A percentile compares a stretch with the other conserved stretches of the same genome.
Conservation (phyloP, 2,113 vertebrate genomes). For the Acanthisitta chloris region DNA sequence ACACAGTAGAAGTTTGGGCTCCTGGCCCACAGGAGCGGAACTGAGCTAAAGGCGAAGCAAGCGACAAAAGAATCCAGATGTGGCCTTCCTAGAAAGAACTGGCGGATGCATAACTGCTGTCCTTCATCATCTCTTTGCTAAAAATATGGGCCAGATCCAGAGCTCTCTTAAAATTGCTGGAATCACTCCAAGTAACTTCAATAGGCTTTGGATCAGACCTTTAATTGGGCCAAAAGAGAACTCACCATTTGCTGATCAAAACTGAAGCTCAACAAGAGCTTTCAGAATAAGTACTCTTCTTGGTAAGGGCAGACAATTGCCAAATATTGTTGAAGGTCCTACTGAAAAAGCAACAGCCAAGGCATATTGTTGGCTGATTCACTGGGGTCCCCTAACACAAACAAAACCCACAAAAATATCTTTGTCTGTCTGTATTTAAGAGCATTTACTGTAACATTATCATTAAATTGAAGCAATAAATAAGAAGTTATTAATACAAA, state of each 20-base stretch:
- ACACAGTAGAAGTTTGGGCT: not conserved
- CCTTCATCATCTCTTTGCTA: not conserved
- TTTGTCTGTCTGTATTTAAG: not conserved
- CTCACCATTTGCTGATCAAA: not conserved
- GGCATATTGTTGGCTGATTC: not conserved
- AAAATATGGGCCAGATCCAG: not conserved
- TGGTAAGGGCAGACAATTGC: not conserved
- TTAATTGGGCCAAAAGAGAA: not conserved
- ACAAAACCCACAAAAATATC: not conserved
- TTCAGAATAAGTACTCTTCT: not conserved
- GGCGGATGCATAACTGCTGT: not conserved
- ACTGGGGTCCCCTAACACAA: not conserved
- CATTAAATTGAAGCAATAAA: not conserved
- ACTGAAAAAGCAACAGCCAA: not conserved
- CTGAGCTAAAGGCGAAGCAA: not conserved
- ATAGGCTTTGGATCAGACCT: not conserved
- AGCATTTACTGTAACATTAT: not conserved
- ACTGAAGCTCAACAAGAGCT: not conserved
- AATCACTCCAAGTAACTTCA: not conserved
- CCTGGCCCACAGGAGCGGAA: not conserved
- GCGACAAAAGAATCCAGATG: conserved; percentile 1
- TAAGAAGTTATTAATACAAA: not conserved
- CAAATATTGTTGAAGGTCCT: not conserved
- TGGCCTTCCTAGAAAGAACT: not conserved
- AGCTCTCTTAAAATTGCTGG: not conserved